Percentiles rank a stretch among this genome's conserved stretches.
Evolutionary conservation across 2,888 invertebrate genomes (phyloP).

Genomic region (Bombylius major): DNA sequence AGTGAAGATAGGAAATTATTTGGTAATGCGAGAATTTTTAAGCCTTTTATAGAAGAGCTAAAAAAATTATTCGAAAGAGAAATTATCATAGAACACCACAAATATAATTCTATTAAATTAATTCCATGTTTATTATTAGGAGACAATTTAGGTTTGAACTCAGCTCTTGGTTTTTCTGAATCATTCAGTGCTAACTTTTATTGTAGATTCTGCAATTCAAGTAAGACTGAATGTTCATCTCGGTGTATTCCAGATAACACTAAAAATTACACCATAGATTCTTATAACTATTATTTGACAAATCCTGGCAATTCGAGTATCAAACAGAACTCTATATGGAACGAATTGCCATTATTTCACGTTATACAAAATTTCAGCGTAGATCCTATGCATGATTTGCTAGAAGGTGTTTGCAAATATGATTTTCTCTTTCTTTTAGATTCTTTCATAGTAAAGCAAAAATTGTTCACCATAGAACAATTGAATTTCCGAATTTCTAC

Average conservation of each 20-base stretch:
- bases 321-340: conserved; percentile 3
- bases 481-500: not conserved
- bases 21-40: not conserved
- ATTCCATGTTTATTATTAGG: not conserved
- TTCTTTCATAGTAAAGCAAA: not conserved
- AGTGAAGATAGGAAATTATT: not conserved
- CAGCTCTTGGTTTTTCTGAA: not conserved
- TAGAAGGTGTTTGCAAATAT: conserved; percentile 2
- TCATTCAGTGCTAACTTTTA: not conserved
- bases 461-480: not conserved
- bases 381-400: conserved; percentile 1
- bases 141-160: conserved; percentile 1
- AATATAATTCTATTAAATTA: not conserved
- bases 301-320: not conserved
- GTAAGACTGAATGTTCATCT: too few relatives aligned
- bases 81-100: not conserved
- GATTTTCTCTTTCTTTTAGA: not conserved
- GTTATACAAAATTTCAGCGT: not conserved
- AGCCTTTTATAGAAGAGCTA: not conserved
- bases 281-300: too few relatives aligned
- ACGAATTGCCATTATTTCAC: not conserved
- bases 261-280: too few relatives aligned
- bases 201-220: not conserved
- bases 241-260: too few relatives aligned
- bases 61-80: not conserved